Base-by-base conservation (phyloP, 2,888 invertebrate genomes). In the Pachydiplax longipennis region DNA sequence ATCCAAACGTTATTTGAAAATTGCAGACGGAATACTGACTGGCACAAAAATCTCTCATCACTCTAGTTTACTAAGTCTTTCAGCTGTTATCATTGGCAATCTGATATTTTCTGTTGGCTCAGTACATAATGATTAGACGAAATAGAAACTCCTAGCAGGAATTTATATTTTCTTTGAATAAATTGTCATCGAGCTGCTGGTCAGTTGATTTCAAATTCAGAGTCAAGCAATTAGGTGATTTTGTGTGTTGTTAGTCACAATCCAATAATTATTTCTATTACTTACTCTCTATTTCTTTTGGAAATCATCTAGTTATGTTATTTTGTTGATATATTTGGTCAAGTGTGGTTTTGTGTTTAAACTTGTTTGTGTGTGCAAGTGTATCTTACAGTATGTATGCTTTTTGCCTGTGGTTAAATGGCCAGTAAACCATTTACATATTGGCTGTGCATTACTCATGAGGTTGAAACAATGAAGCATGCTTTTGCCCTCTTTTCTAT, bases 391-490 rank as follows among this genome's bases (percentile, higher is more conserved):
- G 87, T 61, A 87, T 83, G 83, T 58, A 58, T 87, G 87, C 87
- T 61, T 53, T 53, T 58, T 87, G 48, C 58, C 37, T 35, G 35
- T 58, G 61, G 87, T 87, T 40, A 87, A 37, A n/a, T 87, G 87
- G 87, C 87, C 87, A 87, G 87, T 87, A 65, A 65, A 61, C 61
- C 65, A 35, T 87, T 87, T 40, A 87, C 61, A 87, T 65, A 87
- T 87, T 58, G 87, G 87, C 87, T 87, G 87, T 87, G 87, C 87
- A 87, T 58, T 87, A 61, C 58, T 58, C n/a, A 73, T 0, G 31
- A 25, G 35, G 61, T 87, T 87, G 58, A 58, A 31, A 13, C 58
- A 22, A 31, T 61, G 0, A 22, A 22, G 37, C 37, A 61, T 87
- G 61, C n/a, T 61, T 87, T 58, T n/a, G 22, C 37, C 25, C 12